phyloP scores from a whole-genome alignment of 1,140 invertebrate genomes.

The Zaprionus camerounensis region DNA sequence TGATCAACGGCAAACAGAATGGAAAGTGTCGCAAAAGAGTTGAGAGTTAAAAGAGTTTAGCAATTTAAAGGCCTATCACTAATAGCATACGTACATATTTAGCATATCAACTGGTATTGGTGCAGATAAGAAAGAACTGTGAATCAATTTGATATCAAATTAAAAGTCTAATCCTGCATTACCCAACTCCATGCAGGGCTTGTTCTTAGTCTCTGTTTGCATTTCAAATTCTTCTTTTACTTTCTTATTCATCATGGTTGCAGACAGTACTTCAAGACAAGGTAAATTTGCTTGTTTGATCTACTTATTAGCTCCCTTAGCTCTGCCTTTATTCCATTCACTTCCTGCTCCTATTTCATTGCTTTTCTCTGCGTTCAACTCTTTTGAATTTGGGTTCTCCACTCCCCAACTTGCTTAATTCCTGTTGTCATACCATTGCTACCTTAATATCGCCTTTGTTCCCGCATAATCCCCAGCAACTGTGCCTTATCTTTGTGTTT shows the following conservation, averaged over 20 bases:
- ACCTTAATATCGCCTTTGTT: constrained; percentile 38
- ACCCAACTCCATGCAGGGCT: no score
- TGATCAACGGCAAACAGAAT: background rate
- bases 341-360: background rate
- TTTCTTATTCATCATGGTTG: background rate
- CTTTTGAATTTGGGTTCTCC: constrained; percentile 10
- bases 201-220: background rate
- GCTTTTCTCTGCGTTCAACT: constrained; percentile 1
- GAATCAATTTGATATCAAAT: no score
- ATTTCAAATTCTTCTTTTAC: background rate
- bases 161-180: no score
- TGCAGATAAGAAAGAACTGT: background rate
- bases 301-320: background rate
- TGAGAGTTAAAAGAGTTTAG: background rate
- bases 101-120: background rate
- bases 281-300: constrained; percentile 13
- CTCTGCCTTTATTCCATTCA: background rate
- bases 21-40: background rate
- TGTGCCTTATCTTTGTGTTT: constrained; percentile 70
- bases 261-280: background rate
- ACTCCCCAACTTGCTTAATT: background rate
- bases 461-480: constrained; percentile 61
- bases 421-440: constrained; percentile 11
- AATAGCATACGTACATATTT: background rate
- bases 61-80: no score